Base-by-base conservation (phyloP, 2,888 invertebrate species). In the Listrodromus nycthemerus region DNA sequence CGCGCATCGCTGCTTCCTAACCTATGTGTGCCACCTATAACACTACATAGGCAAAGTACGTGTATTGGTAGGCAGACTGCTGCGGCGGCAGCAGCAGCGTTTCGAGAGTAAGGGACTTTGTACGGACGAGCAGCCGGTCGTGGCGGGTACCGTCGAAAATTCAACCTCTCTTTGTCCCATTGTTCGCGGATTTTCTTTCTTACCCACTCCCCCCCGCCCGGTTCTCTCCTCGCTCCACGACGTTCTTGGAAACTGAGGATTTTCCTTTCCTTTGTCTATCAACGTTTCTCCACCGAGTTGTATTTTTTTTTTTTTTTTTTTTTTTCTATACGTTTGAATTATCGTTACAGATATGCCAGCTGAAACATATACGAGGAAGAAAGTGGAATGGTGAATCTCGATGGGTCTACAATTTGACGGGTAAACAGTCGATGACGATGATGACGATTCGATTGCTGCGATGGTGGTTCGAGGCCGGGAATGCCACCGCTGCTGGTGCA, bases 111-210 rank as follows among this genome's bases (percentile, higher is more conserved):
- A 85, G 55, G 84, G 67, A 80, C 83, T 86, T 82, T 85, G 87
- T 85, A 88, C 82, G 80, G 80, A 80, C 86, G 84, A 82, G 86
- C 89, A 89, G 87, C 87, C 90, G 90, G 91, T 90, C 79, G 85
- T 84, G 85, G 89, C 80, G 83, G 83, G 85, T 86, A 86, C 87
- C 85, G 89, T 89, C 89, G 88, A 91, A 91, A 92, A 91, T 88
- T 86, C 85, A 45, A 71, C 65, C 88, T 88, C 87, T 85, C 91
- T 91, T 91, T 91, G 91, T 91, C 88, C 71, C 84, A 90, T 91
- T 91, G 91, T 91, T 87, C 87, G 79, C 76, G 86, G 87, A 87
- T 86, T 89, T 89, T 88, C 87, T 87, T 85, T 80, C 82, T 76
- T 67, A 55, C 58, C 75, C 69, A 58, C 13, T 19, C 61, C 33